Percentiles rank a stretch among this genome's conserved stretches.
phyloP scores from a whole-genome alignment of 1,140 invertebrate genomes.

The Ceratitis capitata region DNA sequence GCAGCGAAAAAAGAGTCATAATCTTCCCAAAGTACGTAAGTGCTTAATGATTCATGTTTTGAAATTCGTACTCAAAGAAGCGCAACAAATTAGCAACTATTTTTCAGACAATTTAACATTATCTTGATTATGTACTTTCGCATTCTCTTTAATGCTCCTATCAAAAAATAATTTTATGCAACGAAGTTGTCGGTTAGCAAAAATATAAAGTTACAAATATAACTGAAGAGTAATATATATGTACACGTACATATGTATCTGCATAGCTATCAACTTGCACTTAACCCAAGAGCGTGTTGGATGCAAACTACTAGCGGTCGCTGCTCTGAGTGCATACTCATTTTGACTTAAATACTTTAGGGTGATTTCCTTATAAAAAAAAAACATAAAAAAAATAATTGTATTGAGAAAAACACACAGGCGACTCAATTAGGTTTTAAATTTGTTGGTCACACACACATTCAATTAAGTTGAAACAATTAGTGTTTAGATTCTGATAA shows the following conservation, averaged over 20 bases:
- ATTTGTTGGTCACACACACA: too few relatives aligned
- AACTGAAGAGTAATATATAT: neutral
- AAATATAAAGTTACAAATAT: neutral
- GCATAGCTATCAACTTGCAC: neutral
- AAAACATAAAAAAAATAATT: too few relatives aligned
- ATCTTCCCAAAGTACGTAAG: neutral
- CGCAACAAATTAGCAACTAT: conserved; percentile 60
- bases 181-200: neutral
- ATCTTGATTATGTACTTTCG: conserved; percentile 56
- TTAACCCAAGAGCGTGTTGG: neutral
- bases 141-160: neutral
- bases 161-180: neutral
- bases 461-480: too few relatives aligned
- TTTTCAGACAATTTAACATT: conserved; percentile 62
- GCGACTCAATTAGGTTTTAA: too few relatives aligned
- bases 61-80: conserved; percentile 4
- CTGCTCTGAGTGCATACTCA: neutral
- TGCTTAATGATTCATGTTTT: neutral
- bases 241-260: neutral
- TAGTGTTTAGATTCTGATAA: too few relatives aligned
- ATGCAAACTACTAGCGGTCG: neutral
- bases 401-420: too few relatives aligned
- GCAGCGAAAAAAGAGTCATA: neutral
- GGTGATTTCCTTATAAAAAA: too few relatives aligned
- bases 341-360: too few relatives aligned